Percentiles rank a stretch among this genome's conserved stretches.
Evolutionary conservation across 1,140 invertebrate species (phyloP).

Genomic region (Drosophila truncata): DNA sequence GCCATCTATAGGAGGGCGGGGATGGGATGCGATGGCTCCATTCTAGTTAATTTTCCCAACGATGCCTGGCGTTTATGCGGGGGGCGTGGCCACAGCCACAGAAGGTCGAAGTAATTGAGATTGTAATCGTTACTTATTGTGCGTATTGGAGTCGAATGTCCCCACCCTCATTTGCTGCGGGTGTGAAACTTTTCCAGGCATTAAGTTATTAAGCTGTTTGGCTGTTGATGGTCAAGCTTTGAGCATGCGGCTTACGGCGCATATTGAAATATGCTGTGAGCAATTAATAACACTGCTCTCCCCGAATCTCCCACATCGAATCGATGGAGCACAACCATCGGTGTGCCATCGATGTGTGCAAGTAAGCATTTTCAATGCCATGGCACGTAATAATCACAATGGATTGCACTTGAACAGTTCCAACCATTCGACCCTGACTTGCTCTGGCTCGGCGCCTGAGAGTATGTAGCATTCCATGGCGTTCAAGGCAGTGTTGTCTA

Average conservation of each 20-base stretch:
- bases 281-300: slow-evolving; percentile 70
- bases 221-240: slow-evolving; percentile 32
- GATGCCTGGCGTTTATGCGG: slow-evolving; percentile 43
- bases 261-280: slow-evolving; percentile 74
- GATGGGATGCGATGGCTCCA: slow-evolving; percentile 12
- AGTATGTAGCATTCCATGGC: slow-evolving; percentile 63
- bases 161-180: slow-evolving; percentile 3
- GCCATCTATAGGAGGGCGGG: slow-evolving; percentile 1
- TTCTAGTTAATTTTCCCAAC: slow-evolving; percentile 71
- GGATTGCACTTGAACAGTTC: slow-evolving; percentile 75
- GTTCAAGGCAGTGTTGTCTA: slow-evolving; percentile 7
- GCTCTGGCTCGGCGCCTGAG: slow-evolving; percentile 30
- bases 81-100: slow-evolving; percentile 31
- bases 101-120: slow-evolving; percentile 77
- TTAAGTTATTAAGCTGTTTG: slow-evolving; percentile 82
- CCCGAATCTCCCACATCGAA: slow-evolving; percentile 5
- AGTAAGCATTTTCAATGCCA: slow-evolving; percentile 70
- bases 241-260: slow-evolving; percentile 32
- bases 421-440: slow-evolving; percentile 47
- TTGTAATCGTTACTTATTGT: slow-evolving; percentile 82
- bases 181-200: slow-evolving; percentile 70
- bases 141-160: slow-evolving; percentile 42
- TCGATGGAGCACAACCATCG: slow-evolving; percentile 15
- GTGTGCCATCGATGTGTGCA: slow-evolving; percentile 23
- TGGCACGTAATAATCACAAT: slow-evolving; percentile 78